phyloP scores from a whole-genome alignment of 2,113 vertebrate species.

The Tor tambroides region DNA sequence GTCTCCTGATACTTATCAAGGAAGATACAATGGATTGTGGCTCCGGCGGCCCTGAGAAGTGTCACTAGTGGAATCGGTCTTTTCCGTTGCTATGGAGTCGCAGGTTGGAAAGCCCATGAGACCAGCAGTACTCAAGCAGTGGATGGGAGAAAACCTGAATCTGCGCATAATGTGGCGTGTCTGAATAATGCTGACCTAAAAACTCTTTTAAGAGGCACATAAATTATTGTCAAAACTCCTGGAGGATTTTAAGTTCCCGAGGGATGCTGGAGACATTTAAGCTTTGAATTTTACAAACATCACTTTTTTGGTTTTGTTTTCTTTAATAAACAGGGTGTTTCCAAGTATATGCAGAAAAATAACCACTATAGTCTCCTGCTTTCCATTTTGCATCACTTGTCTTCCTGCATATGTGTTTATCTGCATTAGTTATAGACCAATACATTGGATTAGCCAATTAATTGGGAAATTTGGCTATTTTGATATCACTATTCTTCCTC shows the following conservation, averaged over 20 bases:
- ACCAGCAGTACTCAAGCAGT: constrained; percentile 49
- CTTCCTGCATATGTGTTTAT: not conserved
- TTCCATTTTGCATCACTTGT: not conserved
- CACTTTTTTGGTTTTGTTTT: not conserved
- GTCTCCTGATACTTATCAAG: constrained; percentile 32
- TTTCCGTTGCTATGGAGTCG: constrained; percentile 62
- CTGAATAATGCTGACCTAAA: constrained; percentile 63
- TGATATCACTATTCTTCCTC: not conserved
- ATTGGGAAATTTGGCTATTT: not conserved
- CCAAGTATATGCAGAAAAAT: not conserved
- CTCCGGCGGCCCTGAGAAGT: constrained; percentile 49
- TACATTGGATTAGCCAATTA: not conserved
- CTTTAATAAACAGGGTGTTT: not conserved
- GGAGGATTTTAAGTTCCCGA: constrained; percentile 32
- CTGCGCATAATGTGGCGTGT: constrained; percentile 53
- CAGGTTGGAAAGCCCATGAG: constrained; percentile 55
- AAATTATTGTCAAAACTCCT: constrained; percentile 50
- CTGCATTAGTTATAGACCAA: not conserved
- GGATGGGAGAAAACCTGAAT: constrained; percentile 40
- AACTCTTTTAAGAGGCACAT: constrained; percentile 50
- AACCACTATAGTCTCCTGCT: not conserved
- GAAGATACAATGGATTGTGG: constrained; percentile 47
- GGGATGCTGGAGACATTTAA: constrained; percentile 18
- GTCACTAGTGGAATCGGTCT: constrained; percentile 55
- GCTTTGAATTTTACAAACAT: constrained; percentile 3